Conservation (phyloP, 2,113 vertebrate species). For the Microcebus jonahi region DNA sequence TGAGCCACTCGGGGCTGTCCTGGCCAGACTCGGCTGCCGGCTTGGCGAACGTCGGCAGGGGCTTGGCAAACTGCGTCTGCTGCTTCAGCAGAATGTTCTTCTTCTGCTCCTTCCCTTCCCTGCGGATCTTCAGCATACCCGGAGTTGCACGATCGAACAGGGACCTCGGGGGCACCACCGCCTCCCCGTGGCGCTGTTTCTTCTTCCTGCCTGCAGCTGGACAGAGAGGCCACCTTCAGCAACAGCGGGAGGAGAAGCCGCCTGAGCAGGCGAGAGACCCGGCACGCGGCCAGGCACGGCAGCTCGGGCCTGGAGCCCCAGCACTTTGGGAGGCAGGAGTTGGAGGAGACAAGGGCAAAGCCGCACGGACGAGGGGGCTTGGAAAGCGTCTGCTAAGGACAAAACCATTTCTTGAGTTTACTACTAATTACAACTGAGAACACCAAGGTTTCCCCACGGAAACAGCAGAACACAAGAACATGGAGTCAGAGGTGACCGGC, state of each 20-base stretch:
- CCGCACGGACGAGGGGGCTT: rapidly evolving
- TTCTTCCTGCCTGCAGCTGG: conserved; percentile 90
- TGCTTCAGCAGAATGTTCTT: conserved; percentile 91
- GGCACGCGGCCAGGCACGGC: rapidly evolving
- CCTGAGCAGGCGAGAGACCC: too few relatives aligned
- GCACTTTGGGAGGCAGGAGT: too few relatives aligned
- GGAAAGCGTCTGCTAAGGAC: not conserved
- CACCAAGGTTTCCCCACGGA: not conserved
- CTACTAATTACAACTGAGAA: not conserved
- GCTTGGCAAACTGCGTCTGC: conserved; percentile 90
- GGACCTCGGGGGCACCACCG: conserved; percentile 90
- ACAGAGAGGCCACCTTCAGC: not conserved
- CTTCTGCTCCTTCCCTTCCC: conserved; percentile 92
- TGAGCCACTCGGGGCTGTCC: conserved; percentile 93
- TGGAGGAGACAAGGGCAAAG: too few relatives aligned
- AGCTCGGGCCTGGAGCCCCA: too few relatives aligned
- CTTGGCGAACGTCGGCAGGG: conserved; percentile 88
- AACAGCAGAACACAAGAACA: not conserved
- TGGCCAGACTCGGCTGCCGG: conserved; percentile 87
- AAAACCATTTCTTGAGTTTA: too few relatives aligned
- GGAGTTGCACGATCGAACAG: conserved; percentile 89
- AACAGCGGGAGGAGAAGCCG: rapidly evolving
- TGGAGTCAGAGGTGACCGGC: not conserved
- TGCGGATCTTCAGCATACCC: conserved; percentile 88
- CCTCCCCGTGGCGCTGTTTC: conserved; percentile 91